These are phyloP conservation scores for Chelonoidis abingdonii DNA, from an alignment of 2,113 vertebrate species.

Conservation along the genomic window DNA sequence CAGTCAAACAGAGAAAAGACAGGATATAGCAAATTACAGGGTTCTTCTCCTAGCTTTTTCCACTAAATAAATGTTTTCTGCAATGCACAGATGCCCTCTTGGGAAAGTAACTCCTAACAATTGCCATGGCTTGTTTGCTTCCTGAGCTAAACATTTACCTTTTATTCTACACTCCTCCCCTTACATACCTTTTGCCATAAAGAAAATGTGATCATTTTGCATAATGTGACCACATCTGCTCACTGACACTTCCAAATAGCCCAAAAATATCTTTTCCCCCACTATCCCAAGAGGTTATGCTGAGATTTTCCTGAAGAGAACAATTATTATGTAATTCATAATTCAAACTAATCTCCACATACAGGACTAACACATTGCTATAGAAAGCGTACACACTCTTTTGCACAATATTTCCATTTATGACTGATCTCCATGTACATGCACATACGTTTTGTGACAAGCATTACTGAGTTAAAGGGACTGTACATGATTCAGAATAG, in stretches of 20 bases:
- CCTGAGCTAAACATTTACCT: conserved; percentile 50
- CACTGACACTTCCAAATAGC: background rate
- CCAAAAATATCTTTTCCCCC: background rate
- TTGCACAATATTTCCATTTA: background rate
- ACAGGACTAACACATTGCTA: background rate
- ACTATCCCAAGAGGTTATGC: background rate
- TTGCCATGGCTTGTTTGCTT: conserved; percentile 61
- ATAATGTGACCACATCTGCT: fast-evolving
- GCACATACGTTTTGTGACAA: background rate
- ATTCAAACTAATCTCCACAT: background rate
- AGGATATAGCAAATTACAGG: conserved; percentile 66
- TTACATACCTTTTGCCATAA: conserved; percentile 11
- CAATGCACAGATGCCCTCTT: conserved; percentile 61
- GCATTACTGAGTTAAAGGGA: background rate
- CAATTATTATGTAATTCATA: background rate
- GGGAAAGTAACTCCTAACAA: conserved; percentile 47
- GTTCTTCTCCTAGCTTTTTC: conserved; percentile 54
- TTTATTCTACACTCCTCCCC: conserved; percentile 19
- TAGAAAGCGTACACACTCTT: background rate
- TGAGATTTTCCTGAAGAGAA: background rate
- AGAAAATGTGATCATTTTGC: background rate
- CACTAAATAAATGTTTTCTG: conserved; percentile 52
- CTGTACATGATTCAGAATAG: background rate
- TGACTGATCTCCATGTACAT: background rate
- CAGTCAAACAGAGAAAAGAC: conserved; percentile 67